These are phyloP conservation scores for Glyphotaelius pellucidus DNA, from an alignment of 2,888 invertebrate genomes.

Conservation along the genomic window DNA sequence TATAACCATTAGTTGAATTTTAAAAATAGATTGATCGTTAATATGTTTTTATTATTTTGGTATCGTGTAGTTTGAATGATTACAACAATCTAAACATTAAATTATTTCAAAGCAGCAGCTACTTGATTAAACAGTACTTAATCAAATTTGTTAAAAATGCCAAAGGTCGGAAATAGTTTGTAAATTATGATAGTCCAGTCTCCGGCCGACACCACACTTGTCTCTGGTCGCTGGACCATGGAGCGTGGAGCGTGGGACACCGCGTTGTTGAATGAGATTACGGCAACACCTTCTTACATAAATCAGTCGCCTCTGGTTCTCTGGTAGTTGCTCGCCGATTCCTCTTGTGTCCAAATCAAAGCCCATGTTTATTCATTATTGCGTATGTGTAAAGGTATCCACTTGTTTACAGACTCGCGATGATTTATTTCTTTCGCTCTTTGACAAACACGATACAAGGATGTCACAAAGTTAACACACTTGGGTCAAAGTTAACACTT, in stretches of 20 bases:
- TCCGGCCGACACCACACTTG: constrained; percentile 14
- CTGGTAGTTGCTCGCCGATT: constrained; percentile 35
- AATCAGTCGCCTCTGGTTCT: constrained; percentile 44
- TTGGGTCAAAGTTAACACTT: too few species aligned
- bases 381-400: constrained; percentile 7
- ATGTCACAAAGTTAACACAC: constrained; percentile 1
- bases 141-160: neutral
- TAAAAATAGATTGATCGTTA: neutral
- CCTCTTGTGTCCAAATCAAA: constrained; percentile 31
- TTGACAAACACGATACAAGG: neutral
- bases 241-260: constrained; percentile 25
- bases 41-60: neutral
- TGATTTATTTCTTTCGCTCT: neutral
- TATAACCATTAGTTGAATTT: neutral
- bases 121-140: neutral
- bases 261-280: constrained; percentile 14
- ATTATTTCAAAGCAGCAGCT: neutral
- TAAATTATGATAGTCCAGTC: neutral
- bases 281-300: constrained; percentile 38
- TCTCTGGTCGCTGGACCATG: neutral
- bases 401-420: constrained; percentile 19
- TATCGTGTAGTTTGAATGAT: neutral
- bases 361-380: constrained; percentile 2
- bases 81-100: neutral
- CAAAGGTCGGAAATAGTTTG: neutral